Evolutionary conservation across 2,113 vertebrate genomes (phyloP), one percentile per base, ranked within the genome.

Genomic region (Apodemus sylvaticus): DNA sequence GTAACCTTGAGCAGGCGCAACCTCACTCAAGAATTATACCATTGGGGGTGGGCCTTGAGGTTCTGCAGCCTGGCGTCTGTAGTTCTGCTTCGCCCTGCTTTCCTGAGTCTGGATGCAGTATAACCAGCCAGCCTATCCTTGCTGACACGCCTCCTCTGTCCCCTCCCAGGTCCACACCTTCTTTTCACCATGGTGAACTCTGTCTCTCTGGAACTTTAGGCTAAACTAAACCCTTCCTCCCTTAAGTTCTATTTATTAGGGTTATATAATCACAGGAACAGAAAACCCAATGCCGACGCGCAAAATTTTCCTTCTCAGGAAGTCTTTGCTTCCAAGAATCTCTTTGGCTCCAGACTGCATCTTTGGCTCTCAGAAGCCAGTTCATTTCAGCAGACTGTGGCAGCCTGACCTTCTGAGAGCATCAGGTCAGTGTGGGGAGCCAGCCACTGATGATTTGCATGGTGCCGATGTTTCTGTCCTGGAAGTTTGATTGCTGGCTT

Each of bases 381-480:
- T 62, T 85, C 58, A 64, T 9, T 53, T 51, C 39, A 53, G 29
- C 22, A n/a, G 13, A 82, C 6, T 6, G 3, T 82, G 53, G 13
- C 55, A 42, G 17, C 9, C 9, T 16, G 34, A 10, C n/a, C 55
- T 81, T 76, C 68, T 68, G 29, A 26, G 76, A 82, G 34, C 29
- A 66, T 5, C 1, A 53, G 42, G n/a, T 11, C 48, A n/a, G 6
- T 12, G 70, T 26, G 53, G 64, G 7, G 24, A 4, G 1, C 24
- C 2, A 3, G 45, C 34, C 48, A 39, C 3, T 29, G 1, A 20
- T 29, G 17, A 5, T 76, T 39, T 26, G 66, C 14, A 22, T 34
- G 58, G 34, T 14, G 5, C 3, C 0, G 19, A 6, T 48, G 7
- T 39, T 26, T 22, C 45, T 1, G 0, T 3, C 22, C 31, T 70